Percentiles rank a stretch among this genome's conserved stretches.
Evolutionary conservation across 2,113 vertebrate species (phyloP).

Genomic region (Hyaena hyaena): DNA sequence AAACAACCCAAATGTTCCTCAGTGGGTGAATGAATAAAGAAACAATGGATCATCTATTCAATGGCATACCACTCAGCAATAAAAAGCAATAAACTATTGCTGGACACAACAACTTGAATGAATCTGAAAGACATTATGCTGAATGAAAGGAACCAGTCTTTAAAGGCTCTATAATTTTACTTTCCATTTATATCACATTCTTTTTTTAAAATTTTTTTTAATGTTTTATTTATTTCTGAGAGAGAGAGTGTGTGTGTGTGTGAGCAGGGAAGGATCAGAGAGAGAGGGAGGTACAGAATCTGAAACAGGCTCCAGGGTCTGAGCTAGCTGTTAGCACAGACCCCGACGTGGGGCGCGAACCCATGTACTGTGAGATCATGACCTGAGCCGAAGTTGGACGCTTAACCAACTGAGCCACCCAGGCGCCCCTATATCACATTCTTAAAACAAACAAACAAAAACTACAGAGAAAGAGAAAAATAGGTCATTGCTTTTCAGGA

Average conservation of each 20-base stretch:
- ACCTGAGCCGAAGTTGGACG: no score
- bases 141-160: background rate
- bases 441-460: background rate
- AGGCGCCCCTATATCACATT: no score
- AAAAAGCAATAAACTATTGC: constrained; percentile 23
- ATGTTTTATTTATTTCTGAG: no score
- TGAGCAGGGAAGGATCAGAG: no score
- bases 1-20: constrained; percentile 51
- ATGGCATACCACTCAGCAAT: background rate
- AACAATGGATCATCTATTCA: background rate
- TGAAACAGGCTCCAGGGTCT: no score
- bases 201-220: background rate
- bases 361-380: no score
- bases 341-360: no score
- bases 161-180: background rate
- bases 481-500: background rate
- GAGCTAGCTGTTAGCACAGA: no score
- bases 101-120: background rate
- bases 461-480: background rate
- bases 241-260: no score
- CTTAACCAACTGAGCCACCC: no score
- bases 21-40: constrained; percentile 36
- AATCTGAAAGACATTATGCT: background rate
- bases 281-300: no score
- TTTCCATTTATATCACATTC: background rate